Evolutionary conservation across 2,797 vertebrate species (phyloP).

Genomic region (Steatocranus sp.): DNA sequence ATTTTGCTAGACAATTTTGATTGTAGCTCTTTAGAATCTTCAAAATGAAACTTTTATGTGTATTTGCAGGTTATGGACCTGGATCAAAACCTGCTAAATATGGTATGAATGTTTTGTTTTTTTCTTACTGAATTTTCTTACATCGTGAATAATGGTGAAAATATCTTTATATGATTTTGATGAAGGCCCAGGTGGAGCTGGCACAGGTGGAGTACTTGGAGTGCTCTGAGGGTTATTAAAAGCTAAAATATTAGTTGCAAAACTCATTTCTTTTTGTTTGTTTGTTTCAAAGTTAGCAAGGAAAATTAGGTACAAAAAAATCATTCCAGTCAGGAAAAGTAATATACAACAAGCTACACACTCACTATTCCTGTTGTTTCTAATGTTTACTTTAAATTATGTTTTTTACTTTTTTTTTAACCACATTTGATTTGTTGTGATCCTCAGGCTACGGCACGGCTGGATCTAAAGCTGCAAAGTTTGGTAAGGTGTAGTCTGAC

Average conservation of each 20-base stretch:
- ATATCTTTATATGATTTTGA: not conserved
- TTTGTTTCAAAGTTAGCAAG: not conserved
- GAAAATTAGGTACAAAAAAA: not conserved
- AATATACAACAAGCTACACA: not conserved
- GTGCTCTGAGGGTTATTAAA: not conserved
- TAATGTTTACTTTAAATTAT: not conserved
- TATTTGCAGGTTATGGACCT: conserved; percentile 60
- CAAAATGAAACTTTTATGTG: not conserved
- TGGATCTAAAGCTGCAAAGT: conserved; percentile 80
- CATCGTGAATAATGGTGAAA: not conserved
- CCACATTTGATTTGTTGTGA: not conserved
- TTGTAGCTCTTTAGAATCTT: not conserved
- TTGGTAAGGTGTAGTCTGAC: conserved; percentile 52
- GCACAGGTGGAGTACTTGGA: conserved; percentile 37
- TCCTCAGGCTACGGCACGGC: conserved; percentile 47
- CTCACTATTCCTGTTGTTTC: not conserved
- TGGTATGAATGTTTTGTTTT: conserved; percentile 33
- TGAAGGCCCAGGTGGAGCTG: conserved; percentile 34
- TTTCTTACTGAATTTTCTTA: not conserved
- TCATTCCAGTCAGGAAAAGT: not conserved
- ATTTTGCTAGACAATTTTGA: not conserved
- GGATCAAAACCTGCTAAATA: conserved; percentile 73
- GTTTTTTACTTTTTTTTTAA: not conserved
- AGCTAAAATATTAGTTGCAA: not conserved
- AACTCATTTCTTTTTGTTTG: not conserved